Evolutionary conservation across 2,113 vertebrate genomes (phyloP).

Genomic region (Salvelinus namaycush): DNA sequence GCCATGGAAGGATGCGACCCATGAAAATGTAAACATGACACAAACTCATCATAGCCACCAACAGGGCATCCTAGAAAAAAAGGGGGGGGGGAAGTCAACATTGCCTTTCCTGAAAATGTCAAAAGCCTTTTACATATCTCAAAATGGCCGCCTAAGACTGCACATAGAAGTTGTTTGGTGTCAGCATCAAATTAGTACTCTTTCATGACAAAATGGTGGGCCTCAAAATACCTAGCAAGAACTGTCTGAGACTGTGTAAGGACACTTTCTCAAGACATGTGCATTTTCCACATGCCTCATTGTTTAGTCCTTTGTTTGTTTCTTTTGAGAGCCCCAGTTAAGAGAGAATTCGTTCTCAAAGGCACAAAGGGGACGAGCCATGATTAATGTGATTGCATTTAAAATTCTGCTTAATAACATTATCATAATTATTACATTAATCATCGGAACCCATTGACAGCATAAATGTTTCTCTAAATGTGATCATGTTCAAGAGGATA

Average conservation of each 20-base stretch:
- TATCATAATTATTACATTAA: conserved; percentile 68
- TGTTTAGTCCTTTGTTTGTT: conserved; percentile 28
- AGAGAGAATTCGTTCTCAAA: conserved; percentile 35
- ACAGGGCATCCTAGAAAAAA: background rate
- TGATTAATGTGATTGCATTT: conserved; percentile 67
- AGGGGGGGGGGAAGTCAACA: background rate
- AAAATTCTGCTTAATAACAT: conserved; percentile 66
- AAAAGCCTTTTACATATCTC: background rate
- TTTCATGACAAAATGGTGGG: background rate
- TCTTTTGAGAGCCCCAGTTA: conserved; percentile 17
- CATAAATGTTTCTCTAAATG: conserved; percentile 54
- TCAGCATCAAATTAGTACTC: background rate
- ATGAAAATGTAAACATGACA: conserved; percentile 69
- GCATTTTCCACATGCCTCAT: conserved; percentile 10
- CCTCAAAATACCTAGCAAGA: background rate
- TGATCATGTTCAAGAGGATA: conserved; percentile 39
- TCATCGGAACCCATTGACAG: conserved; percentile 58
- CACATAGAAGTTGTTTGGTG: background rate
- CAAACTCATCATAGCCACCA: conserved; percentile 35
- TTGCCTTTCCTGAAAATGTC: conserved; percentile 8
- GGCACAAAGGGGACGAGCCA: conserved; percentile 40
- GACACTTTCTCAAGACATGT: background rate
- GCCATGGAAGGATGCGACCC: conserved; percentile 61
- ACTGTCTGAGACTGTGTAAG: background rate
- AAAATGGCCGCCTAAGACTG: background rate